Conservation (phyloP, 2,797 vertebrate species). For the Epinephelus awoara region DNA sequence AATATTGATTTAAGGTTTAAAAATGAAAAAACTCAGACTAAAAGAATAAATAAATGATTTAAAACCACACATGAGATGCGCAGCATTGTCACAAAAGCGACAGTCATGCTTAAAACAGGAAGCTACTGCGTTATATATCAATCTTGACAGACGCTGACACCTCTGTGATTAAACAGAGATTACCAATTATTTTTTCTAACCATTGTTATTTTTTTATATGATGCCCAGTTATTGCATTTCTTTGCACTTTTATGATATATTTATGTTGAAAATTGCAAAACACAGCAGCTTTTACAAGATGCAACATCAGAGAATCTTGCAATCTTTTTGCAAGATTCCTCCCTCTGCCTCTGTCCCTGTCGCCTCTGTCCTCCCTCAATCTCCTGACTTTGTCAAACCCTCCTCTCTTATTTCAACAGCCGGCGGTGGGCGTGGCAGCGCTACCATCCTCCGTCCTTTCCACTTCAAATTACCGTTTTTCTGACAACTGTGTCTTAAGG, state of each 20-base stretch:
- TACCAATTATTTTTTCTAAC: neutral
- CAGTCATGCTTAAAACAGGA: neutral
- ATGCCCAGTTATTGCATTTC: neutral
- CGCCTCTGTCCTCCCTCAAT: constrained; percentile 30
- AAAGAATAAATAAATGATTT: neutral
- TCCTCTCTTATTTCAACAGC: constrained; percentile 29
- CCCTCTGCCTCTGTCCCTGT: neutral
- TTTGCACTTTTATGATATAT: constrained; percentile 5
- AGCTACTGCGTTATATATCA: neutral
- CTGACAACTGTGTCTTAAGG: constrained; percentile 55
- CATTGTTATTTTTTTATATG: neutral
- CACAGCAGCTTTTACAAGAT: neutral
- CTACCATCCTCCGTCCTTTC: constrained; percentile 26
- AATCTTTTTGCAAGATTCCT: neutral
- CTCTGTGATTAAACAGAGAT: neutral
- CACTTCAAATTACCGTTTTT: constrained; percentile 53
- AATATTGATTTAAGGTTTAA: neutral
- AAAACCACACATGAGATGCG: neutral
- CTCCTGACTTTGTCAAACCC: constrained; percentile 41
- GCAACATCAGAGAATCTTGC: constrained; percentile 3
- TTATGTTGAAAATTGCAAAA: neutral
- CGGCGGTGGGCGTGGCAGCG: constrained; percentile 27
- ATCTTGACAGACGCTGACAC: neutral
- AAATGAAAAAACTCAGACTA: neutral
- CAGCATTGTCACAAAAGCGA: neutral